These are phyloP conservation scores for Epinotia nisella DNA, from an alignment of 2,888 invertebrate genomes.

Conservation along the genomic window DNA sequence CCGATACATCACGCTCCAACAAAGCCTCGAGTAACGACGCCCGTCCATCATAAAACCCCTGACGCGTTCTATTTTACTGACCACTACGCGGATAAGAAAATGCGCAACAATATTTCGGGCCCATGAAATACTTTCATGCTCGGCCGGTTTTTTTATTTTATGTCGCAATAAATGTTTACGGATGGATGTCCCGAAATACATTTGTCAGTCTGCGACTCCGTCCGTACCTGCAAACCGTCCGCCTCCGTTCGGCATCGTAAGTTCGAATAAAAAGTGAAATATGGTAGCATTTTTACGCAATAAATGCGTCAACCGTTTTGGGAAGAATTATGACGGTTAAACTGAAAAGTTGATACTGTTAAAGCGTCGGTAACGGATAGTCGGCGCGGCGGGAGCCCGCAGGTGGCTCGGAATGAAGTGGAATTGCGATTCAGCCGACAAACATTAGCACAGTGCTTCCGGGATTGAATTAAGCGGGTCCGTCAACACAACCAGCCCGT, in stretches of 20 bases:
- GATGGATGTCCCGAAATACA: conserved; percentile 33
- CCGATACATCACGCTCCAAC: not conserved
- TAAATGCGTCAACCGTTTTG: conserved; percentile 13
- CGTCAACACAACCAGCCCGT: conserved; percentile 19
- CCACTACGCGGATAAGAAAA: conserved; percentile 43
- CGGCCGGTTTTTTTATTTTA: conserved; percentile 39
- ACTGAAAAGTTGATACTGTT: conserved; percentile 19
- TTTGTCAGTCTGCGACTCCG: conserved; percentile 14
- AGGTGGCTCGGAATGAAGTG: not conserved
- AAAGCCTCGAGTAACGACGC: conserved; percentile 26
- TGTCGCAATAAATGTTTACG: conserved; percentile 35
- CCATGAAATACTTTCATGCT: conserved; percentile 42
- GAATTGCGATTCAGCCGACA: conserved; percentile 7
- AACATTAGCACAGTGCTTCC: conserved; percentile 20
- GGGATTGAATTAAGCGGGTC: conserved; percentile 21
- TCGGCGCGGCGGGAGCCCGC: not conserved
- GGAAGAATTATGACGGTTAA: conserved; percentile 24
- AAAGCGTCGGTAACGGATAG: conserved; percentile 9
- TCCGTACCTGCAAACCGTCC: conserved; percentile 5
- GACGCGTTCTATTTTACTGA: conserved; percentile 32
- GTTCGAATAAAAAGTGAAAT: conserved; percentile 30
- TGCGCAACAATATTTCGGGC: conserved; percentile 40
- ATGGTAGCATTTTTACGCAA: conserved; percentile 17
- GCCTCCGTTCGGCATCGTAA: not conserved
- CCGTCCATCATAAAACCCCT: conserved; percentile 41